phyloP scores from a whole-genome alignment of 1,140 invertebrate genomes.

The Cydia pomonella region DNA sequence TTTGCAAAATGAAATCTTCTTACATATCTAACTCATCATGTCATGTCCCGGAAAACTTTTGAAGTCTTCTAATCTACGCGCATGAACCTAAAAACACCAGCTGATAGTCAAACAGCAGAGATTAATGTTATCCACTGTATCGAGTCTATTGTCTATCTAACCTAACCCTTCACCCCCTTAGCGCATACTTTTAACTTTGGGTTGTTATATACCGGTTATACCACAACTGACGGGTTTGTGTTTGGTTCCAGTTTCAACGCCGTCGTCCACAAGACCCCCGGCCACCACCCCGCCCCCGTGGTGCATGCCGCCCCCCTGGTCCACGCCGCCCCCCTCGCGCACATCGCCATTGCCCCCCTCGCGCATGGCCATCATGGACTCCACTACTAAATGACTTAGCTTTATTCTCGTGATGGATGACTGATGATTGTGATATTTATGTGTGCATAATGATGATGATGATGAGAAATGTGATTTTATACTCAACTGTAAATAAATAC shows the following conservation, averaged over 20 bases:
- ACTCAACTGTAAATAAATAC: conserved; percentile 76
- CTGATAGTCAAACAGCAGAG: no score
- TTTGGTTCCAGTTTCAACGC: conserved; percentile 76
- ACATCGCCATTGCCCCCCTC: conserved; percentile 47
- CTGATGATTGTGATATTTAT: conserved; percentile 78
- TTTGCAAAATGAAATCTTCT: no score
- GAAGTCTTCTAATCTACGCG: no score
- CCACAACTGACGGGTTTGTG: not conserved
- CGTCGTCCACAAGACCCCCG: conserved; percentile 77
- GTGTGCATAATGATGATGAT: conserved; percentile 63
- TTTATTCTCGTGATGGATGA: conserved; percentile 62
- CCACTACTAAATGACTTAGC: conserved; percentile 63
- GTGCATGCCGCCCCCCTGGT: conserved; percentile 47
- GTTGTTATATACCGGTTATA: no score
- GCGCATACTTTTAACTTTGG: no score
- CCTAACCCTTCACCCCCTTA: no score
- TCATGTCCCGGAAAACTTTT: no score
- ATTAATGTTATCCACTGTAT: no score
- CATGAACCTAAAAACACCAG: no score
- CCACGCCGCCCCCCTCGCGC: conserved; percentile 44
- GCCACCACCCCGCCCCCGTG: conserved; percentile 72
- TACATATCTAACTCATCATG: no score
- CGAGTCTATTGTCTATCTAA: no score
- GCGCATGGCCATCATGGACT: conserved; percentile 72
- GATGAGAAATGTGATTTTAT: conserved; percentile 56